Evolutionary conservation across 1,140 invertebrate genomes (phyloP).

Genomic region (Drosophila malerkotliana): DNA sequence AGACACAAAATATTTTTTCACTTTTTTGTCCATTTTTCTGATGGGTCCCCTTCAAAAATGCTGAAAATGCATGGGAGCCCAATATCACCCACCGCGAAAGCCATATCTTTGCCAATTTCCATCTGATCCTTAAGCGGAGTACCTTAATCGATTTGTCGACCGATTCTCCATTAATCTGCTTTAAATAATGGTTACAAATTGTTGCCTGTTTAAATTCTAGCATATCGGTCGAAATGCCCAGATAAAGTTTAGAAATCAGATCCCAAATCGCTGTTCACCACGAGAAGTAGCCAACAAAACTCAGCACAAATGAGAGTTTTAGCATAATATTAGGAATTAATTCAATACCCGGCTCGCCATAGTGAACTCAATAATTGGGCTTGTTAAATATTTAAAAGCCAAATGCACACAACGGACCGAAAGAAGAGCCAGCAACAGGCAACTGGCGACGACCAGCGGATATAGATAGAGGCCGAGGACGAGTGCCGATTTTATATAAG

Average conservation of each 20-base stretch:
- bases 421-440: conserved; percentile 26
- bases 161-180: no score
- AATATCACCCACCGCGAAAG: no score
- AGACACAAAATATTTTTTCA: no score
- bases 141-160: no score
- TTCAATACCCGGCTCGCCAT: conserved; percentile 47
- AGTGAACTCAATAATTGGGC: conserved; percentile 68
- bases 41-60: no score
- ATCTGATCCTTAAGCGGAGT: no score
- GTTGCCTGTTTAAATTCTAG: no score
- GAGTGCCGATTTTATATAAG: conserved; percentile 49
- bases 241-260: not conserved
- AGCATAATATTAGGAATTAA: conserved; percentile 58
- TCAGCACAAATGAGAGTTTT: conserved; percentile 17
- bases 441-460: conserved; percentile 32
- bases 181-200: no score
- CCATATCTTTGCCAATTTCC: no score
- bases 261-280: conserved; percentile 14
- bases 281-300: conserved; percentile 19
- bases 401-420: conserved; percentile 46
- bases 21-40: no score
- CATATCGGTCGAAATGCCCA: no score
- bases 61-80: no score
- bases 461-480: conserved; percentile 3
- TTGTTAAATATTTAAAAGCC: conserved; percentile 71